phyloP scores from a whole-genome alignment of 2,113 vertebrate species.

The Chaetorhynchus papuensis region DNA sequence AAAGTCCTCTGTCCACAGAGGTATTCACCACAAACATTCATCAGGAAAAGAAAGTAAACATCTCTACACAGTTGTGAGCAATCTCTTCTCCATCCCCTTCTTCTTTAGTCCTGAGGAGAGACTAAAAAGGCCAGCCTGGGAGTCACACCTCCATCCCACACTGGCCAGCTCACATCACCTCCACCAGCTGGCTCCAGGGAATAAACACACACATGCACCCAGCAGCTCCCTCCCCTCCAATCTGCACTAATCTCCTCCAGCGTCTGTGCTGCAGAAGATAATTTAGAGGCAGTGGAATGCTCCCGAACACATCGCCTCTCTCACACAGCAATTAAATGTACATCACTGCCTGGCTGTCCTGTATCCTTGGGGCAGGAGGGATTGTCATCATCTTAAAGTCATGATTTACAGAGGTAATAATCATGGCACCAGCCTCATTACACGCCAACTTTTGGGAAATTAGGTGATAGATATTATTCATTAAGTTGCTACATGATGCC shows the following conservation, averaged over 20 bases:
- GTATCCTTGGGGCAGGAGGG: slow-evolving; percentile 43
- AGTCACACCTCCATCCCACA: not conserved
- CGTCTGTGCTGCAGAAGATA: not conserved
- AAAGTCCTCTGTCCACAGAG: not conserved
- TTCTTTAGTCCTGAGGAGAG: not conserved
- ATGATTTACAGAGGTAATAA: slow-evolving; percentile 69
- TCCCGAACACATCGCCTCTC: not conserved
- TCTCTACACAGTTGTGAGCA: not conserved
- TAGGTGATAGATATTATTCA: slow-evolving; percentile 68
- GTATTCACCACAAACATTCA: not conserved
- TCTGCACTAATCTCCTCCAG: slow-evolving; percentile 11
- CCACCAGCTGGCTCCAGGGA: not conserved
- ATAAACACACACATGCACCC: not conserved
- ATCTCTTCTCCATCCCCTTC: not conserved
- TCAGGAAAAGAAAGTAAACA: not conserved
- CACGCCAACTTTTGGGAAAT: slow-evolving; percentile 55
- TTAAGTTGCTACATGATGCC: slow-evolving; percentile 56
- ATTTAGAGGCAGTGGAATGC: not conserved
- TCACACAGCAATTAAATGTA: slow-evolving; percentile 46
- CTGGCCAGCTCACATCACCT: not conserved
- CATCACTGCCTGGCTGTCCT: slow-evolving; percentile 25
- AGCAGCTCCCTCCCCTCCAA: not conserved
- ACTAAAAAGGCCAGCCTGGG: not conserved
- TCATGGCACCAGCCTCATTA: slow-evolving; percentile 52
- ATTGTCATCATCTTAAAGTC: slow-evolving; percentile 43